These are phyloP conservation scores for Polyommatus iphigenia DNA, from an alignment of 2,888 invertebrate genomes.

Conservation along the genomic window DNA sequence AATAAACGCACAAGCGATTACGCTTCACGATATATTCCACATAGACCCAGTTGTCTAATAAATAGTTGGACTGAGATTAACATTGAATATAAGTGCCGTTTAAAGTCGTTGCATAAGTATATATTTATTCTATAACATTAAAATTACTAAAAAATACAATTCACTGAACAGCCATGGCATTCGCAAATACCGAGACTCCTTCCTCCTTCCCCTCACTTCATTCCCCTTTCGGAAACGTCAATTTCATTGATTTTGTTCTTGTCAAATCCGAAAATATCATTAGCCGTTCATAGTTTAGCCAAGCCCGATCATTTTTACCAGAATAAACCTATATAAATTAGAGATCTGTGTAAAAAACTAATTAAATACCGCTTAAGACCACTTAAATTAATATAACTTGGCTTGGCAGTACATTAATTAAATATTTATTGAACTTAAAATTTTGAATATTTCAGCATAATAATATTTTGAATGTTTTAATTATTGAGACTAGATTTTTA, in stretches of 20 bases:
- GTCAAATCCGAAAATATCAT: slow-evolving; percentile 29
- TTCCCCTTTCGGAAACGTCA: slow-evolving; percentile 59
- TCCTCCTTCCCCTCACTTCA: slow-evolving; percentile 50
- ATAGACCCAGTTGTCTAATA: background rate
- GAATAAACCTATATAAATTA: background rate
- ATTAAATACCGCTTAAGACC: too few relatives aligned
- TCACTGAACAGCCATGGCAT: slow-evolving; percentile 52
- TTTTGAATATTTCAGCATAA: too few relatives aligned
- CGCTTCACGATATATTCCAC: slow-evolving; percentile 6
- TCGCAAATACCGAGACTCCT: slow-evolving; percentile 49
- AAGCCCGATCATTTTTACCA: background rate
- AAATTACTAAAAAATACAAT: slow-evolving; percentile 34
- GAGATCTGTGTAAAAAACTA: too few relatives aligned
- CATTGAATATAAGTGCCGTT: slow-evolving; percentile 40
- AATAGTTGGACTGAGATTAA: background rate
- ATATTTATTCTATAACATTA: background rate
- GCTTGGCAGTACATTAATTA: too few relatives aligned
- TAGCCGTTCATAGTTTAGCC: background rate
- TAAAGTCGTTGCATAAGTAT: slow-evolving; percentile 45
- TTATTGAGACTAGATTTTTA: too few relatives aligned
- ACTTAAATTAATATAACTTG: too few relatives aligned
- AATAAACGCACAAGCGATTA: slow-evolving; percentile 26
- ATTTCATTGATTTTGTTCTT: slow-evolving; percentile 49
- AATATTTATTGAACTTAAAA: too few relatives aligned
- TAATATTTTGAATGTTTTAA: too few relatives aligned